A percentile compares a stretch with the other conserved stretches of the same genome.
phyloP scores from a whole-genome alignment of 2,797 vertebrate species.

The Crypturellus tataupa region DNA sequence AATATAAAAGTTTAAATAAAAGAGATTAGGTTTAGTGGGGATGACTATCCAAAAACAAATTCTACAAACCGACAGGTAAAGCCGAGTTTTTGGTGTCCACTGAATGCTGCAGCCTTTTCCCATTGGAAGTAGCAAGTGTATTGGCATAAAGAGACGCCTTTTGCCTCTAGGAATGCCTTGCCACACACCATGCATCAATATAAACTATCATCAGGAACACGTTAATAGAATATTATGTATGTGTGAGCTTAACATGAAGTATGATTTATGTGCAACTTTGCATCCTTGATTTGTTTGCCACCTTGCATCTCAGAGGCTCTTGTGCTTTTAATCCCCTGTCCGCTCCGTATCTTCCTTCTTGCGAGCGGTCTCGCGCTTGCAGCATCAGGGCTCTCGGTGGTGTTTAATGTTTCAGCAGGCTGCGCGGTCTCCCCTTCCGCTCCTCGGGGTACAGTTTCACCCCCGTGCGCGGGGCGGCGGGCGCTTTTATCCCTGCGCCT shows the following conservation, averaged over 20 bases:
- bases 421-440: slow-evolving; percentile 52
- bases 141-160: neutral
- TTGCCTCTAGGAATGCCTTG: neutral
- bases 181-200: neutral
- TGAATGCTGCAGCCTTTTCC: neutral
- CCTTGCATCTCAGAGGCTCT: neutral
- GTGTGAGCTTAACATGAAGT: neutral
- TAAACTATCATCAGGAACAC: slow-evolving; percentile 21
- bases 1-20: neutral
- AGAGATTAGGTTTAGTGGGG: neutral
- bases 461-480: neutral
- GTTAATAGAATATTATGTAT: neutral
- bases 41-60: neutral
- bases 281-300: slow-evolving; percentile 38
- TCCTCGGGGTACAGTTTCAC: slow-evolving; percentile 48
- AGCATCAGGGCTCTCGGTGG: slow-evolving; percentile 1
- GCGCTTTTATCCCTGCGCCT: neutral
- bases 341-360: slow-evolving; percentile 47
- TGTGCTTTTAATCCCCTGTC: neutral
- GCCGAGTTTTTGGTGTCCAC: neutral
- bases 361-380: neutral
- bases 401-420: slow-evolving; percentile 70
- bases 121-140: neutral
- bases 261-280: slow-evolving; percentile 44
- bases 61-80: neutral